phyloP scores from a whole-genome alignment of 2,113 vertebrate species.

The Neodon shergylaensis region DNA sequence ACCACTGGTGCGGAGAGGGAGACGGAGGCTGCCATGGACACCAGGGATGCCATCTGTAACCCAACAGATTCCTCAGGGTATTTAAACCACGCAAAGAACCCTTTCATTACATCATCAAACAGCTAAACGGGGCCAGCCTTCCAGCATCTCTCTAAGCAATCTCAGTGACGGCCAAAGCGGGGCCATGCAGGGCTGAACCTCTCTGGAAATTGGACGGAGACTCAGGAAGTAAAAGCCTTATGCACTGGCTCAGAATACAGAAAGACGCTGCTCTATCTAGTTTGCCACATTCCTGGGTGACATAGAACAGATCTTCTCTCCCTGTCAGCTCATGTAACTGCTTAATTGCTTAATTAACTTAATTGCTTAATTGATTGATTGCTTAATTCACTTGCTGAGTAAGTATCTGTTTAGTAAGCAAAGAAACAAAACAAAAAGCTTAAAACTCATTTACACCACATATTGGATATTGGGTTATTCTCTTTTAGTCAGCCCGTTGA shows the following conservation, averaged over 20 bases:
- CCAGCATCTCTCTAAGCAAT: not conserved
- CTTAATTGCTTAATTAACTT: conserved; percentile 55
- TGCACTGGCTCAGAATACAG: not conserved
- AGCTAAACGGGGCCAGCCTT: not conserved
- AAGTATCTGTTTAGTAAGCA: conserved; percentile 44
- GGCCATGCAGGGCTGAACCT: fast-evolving
- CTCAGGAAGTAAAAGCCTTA: not conserved
- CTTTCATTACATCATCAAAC: not conserved
- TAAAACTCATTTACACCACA: conserved; percentile 1
- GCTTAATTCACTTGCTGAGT: conserved; percentile 32
- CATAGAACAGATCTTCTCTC: not conserved
- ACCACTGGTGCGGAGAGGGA: not conserved
- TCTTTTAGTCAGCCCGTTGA: not conserved
- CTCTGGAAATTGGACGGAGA: not conserved
- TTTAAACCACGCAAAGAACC: not conserved
- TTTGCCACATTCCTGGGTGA: not conserved
- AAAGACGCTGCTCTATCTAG: not conserved
- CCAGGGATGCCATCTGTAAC: not conserved
- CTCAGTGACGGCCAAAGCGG: not conserved
- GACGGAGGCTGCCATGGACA: not conserved
- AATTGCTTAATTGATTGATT: conserved; percentile 60
- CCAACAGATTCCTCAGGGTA: not conserved
- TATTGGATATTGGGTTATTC: not conserved
- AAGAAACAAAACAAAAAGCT: conserved; percentile 14
- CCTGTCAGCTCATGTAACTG: not conserved